phyloP scores from a whole-genome alignment of 2,113 vertebrate species.

The Chaetodon auriga region DNA sequence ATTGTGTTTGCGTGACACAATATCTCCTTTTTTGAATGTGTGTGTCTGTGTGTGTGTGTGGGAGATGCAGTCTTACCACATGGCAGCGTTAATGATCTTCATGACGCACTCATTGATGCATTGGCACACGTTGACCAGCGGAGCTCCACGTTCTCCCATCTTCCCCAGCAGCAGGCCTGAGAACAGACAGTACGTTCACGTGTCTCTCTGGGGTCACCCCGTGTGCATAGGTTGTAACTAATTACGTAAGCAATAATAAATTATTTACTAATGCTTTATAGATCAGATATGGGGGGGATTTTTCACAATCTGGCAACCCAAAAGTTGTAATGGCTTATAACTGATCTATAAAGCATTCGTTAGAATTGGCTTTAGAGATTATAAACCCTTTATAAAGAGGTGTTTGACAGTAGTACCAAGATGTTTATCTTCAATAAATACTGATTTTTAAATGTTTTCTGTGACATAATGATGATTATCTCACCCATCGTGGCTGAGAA shows the following conservation, averaged over 20 bases:
- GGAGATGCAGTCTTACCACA: conserved; percentile 82
- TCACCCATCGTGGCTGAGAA: conserved; percentile 93
- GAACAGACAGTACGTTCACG: conserved; percentile 2
- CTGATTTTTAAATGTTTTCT: background rate
- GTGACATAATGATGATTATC: background rate
- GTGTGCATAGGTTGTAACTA: background rate
- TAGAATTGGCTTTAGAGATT: background rate
- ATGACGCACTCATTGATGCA: conserved; percentile 93
- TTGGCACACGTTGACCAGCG: conserved; percentile 91
- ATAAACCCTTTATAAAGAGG: background rate
- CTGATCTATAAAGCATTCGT: background rate
- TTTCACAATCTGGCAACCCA: background rate
- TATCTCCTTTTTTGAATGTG: background rate
- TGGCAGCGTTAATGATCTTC: conserved; percentile 91
- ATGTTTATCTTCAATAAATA: background rate
- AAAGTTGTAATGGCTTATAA: background rate
- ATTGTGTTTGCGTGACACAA: background rate
- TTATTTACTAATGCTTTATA: background rate
- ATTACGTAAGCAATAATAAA: background rate
- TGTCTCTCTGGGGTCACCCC: background rate
- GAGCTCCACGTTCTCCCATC: conserved; percentile 90
- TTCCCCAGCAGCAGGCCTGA: conserved; percentile 89
- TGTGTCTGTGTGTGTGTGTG: too few relatives aligned
- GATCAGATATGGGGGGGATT: background rate
- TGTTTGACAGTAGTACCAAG: background rate